phyloP scores from a whole-genome alignment of 1,140 invertebrate species.

The Tetramorium parvispinum region DNA sequence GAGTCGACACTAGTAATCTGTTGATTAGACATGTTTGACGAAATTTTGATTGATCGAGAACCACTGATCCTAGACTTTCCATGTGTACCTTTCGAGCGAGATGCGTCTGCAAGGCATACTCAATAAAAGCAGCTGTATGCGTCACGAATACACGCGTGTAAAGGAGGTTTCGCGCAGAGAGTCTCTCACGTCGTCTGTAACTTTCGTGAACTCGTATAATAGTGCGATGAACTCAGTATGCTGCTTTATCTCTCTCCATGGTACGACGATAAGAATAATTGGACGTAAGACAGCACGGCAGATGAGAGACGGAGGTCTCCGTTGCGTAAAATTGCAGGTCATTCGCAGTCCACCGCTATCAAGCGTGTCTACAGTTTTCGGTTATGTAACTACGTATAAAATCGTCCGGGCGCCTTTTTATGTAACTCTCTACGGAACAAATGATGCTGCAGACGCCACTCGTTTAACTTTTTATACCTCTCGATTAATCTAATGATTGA shows the following conservation, averaged over 20 bases:
- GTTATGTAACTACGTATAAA: constrained; percentile 17
- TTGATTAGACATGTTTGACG: neutral
- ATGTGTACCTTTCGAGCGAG: neutral
- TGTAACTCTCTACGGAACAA: neutral
- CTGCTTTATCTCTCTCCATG: constrained; percentile 59
- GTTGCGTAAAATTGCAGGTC: constrained; percentile 59
- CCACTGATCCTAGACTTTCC: neutral
- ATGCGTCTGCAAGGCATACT: constrained; percentile 6
- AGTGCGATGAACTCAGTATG: constrained; percentile 63
- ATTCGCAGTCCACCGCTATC: constrained; percentile 38
- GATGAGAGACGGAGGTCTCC: constrained; percentile 8
- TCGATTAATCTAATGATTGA: neutral
- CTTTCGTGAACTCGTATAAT: constrained; percentile 68
- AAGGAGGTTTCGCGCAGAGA: constrained; percentile 10
- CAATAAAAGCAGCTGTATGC: constrained; percentile 27
- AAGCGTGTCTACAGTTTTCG: constrained; percentile 44
- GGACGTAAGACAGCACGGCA: constrained; percentile 20
- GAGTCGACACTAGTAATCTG: neutral
- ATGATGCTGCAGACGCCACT: neutral
- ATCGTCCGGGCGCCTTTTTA: neutral
- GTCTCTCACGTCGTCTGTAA: constrained; percentile 50
- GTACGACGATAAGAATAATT: constrained; percentile 61
- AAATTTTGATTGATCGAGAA: neutral
- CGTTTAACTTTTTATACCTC: neutral
- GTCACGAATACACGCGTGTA: constrained; percentile 5